These are phyloP conservation scores for Drosophila prosaltans DNA, from an alignment of 1,140 invertebrate genomes.

Conservation along the genomic window DNA sequence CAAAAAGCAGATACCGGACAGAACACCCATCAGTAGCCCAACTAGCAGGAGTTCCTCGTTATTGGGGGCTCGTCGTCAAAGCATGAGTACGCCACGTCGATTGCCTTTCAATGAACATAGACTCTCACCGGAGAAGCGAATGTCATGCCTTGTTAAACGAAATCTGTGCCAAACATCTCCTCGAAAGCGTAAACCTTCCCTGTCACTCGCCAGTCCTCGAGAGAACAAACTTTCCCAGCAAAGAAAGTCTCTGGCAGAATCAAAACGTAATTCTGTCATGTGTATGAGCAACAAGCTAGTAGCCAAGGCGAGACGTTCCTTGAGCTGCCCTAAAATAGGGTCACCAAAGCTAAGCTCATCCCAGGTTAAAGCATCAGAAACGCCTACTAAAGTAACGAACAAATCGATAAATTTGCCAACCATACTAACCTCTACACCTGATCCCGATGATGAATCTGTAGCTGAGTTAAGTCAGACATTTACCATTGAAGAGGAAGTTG, in stretches of 20 bases:
- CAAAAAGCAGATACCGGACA: conserved; percentile 57
- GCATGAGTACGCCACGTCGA: conserved; percentile 42
- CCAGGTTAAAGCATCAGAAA: neutral
- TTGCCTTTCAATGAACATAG: conserved; percentile 47
- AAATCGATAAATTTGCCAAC: neutral
- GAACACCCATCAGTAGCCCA: conserved; percentile 16
- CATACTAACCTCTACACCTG: conserved; percentile 29
- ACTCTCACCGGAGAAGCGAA: conserved; percentile 25
- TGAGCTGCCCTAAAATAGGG: conserved; percentile 43
- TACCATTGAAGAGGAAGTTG: conserved; percentile 41
- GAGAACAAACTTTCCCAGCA: conserved; percentile 57
- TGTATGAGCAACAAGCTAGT: conserved; percentile 54
- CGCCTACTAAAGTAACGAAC: neutral
- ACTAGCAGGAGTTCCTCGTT: conserved; percentile 10
- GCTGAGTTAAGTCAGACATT: conserved; percentile 59
- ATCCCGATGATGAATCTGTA: conserved; percentile 5
- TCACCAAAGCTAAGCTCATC: conserved; percentile 31
- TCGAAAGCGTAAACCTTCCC: conserved; percentile 29
- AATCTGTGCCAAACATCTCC: conserved; percentile 38
- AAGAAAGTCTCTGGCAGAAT: conserved; percentile 52
- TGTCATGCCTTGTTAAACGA: neutral
- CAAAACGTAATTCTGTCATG: conserved; percentile 40
- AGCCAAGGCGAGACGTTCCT: conserved; percentile 62
- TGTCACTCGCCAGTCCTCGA: conserved; percentile 35
- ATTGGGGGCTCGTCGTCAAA: conserved; percentile 39